Conservation (phyloP, 2,797 vertebrate genomes). For the Pterois miles region DNA sequence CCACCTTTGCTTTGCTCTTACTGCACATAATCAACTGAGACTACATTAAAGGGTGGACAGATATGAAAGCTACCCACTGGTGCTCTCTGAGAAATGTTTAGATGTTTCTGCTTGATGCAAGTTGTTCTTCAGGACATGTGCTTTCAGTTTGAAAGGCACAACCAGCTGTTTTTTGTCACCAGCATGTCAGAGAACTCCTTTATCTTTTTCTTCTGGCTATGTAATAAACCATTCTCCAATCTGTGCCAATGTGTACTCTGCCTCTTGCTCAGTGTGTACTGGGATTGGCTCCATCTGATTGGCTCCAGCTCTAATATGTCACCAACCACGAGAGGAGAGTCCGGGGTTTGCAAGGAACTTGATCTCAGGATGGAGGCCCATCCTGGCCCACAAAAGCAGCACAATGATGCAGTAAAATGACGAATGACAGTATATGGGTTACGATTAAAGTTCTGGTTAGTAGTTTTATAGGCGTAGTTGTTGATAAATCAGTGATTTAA, state of each 20-base stretch:
- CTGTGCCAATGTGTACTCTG: not conserved
- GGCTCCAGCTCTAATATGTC: not conserved
- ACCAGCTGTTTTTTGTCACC: not conserved
- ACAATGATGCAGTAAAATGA: not conserved
- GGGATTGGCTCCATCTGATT: not conserved
- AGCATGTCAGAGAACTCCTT: not conserved
- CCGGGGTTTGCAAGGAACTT: not conserved
- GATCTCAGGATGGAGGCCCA: not conserved
- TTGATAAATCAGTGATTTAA: not conserved
- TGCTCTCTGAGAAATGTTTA: not conserved
- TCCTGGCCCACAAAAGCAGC: not conserved
- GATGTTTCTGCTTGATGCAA: not conserved
- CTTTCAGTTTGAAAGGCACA: slow-evolving; percentile 5
- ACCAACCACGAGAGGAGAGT: not conserved
- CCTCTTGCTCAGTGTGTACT: not conserved
- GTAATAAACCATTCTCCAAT: not conserved
- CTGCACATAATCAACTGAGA: not conserved
- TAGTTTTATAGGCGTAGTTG: not conserved
- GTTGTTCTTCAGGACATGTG: not conserved
- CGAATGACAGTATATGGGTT: not conserved
- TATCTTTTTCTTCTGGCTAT: not conserved
- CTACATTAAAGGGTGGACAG: not conserved
- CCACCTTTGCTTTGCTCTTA: slow-evolving; percentile 8
- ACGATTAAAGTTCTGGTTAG: not conserved
- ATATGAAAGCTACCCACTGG: not conserved